Evolutionary conservation across 2,797 vertebrate genomes (phyloP), one percentile per base, ranked within the genome.

Genomic region (Ceryle rudis): DNA sequence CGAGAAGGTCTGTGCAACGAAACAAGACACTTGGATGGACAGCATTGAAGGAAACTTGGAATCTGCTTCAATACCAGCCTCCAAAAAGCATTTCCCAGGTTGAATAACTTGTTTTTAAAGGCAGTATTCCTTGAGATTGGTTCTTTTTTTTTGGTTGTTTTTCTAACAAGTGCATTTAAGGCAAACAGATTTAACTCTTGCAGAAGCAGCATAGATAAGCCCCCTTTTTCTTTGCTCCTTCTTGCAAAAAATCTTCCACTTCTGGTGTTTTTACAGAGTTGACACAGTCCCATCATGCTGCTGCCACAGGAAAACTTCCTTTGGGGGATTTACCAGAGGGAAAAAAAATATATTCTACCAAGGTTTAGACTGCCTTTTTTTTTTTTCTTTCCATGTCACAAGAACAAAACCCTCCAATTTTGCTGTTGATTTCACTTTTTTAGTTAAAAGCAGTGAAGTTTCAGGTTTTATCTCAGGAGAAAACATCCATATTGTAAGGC

Each of bases 61-160:
- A 13, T 3, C 83, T 31, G 41, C 60, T 93, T 44, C 71, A 39
- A 37, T 23, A 81, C 44, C 92, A 84, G 89, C 55, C 86, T 96
- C 92, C 92, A 94, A 80, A 86, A 89, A 29, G 47, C 70, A 65
- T 51, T 46, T 86, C 83, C 88, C 70, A 93, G 93, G 84, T 89
- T 47, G 61, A 89, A 37, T 14, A 79, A 78, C 62, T 86, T 93
- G 90, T 92, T 96, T 96, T 84, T 61, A 64, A 84, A 94, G 66
- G 92, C 90, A 77, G 64, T 8, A 44, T 93, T 93, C 86, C 77
- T 86, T 35, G 29, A 89, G 55, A 35, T 22, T 28, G 10, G 61
- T 22, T 21, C 46, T 22, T 37, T 15, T 19, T 31, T 28, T 52
- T 58, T 73, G 78, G 25, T 21, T 70, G 67, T 52, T 69, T 95